Base-by-base conservation (phyloP, 2,113 vertebrate genomes). In the Glaucomys volans region DNA sequence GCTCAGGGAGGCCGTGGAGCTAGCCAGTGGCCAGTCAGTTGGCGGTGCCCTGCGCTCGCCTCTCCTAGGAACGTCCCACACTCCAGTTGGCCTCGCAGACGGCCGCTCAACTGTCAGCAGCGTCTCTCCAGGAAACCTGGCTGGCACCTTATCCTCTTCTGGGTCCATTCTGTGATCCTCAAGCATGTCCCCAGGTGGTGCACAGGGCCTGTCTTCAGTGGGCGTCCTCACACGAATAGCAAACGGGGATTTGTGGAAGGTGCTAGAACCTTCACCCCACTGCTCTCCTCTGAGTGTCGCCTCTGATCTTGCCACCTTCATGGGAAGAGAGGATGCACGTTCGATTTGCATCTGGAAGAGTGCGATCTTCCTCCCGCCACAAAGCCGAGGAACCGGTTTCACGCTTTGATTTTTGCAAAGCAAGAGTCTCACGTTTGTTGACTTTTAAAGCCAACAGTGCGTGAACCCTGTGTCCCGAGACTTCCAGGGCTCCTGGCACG, bases 81-180 rank as follows among this genome's bases (percentile, higher is more conserved):
- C 44, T 30, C 2, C 0, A 30, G 11, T 9, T 50, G 66, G 1
- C 44, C 57, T 57, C 35, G 1, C n/a, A 35, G 30, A 4, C 6
- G 24, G 42, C 47, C n/a, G 13, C 42, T 13, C 10, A 30, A 0
- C 18, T 20, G 52, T 52, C 35, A 24, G 20, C 26, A 3, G 35
- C 26, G 1, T 8, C 50, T 85, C 30, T 89, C 32, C 0, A 1
- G 90, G 74, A n/a, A 80, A 59, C 67, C 35, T 75, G 37, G 8
- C 67, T 12, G 50, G 72, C 47, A 20, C 47, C 79, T 88, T 40
- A 30, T 32, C 26, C 3, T 54, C 24, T 4, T 32, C 64, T 69
- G 11, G 1, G 32, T 81, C 71, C 24, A 5, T n/a, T 54, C 44
- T 22, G 14, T 9, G 71, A 42, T 47, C 44, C 57, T 24, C 24